These are phyloP conservation scores for Cichlasoma orientale DNA, from an alignment of 2,797 vertebrate species.

Conservation along the genomic window DNA sequence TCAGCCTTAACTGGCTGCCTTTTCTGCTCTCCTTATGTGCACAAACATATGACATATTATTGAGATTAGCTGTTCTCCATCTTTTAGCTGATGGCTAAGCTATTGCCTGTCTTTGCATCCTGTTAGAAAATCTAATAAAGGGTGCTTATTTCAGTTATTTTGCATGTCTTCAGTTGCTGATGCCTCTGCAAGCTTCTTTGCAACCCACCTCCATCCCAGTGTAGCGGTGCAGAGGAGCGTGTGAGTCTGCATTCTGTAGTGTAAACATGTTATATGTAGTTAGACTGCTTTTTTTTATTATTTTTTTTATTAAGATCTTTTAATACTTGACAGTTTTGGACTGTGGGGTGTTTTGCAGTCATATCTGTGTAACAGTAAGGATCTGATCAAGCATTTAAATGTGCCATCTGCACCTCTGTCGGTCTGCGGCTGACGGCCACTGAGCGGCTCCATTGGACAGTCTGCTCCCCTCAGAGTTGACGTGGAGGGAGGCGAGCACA, in stretches of 20 bases:
- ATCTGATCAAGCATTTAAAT: not conserved
- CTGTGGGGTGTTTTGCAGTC: not conserved
- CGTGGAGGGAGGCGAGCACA: not conserved
- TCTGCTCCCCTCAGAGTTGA: not conserved
- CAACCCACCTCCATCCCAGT: not conserved
- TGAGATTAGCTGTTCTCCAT: no score
- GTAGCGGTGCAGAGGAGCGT: not conserved
- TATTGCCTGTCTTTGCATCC: accelerated
- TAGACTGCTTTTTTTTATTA: no score
- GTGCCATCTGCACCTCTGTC: not conserved
- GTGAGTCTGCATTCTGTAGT: no score
- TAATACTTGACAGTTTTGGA: no score
- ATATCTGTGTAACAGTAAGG: not conserved
- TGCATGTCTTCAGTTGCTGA: not conserved
- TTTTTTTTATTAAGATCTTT: no score
- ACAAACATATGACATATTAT: no score
- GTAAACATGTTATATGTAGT: no score
- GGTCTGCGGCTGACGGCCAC: constrained; percentile 14
- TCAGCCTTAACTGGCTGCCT: not conserved
- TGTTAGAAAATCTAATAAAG: not conserved
- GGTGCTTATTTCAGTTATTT: no score
- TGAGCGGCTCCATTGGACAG: constrained; percentile 28
- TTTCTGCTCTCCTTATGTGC: not conserved
- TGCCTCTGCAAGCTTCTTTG: not conserved
- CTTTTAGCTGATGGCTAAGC: not conserved